These are phyloP conservation scores for Pachydiplax longipennis DNA, from an alignment of 2,888 invertebrate species.

Conservation along the genomic window DNA sequence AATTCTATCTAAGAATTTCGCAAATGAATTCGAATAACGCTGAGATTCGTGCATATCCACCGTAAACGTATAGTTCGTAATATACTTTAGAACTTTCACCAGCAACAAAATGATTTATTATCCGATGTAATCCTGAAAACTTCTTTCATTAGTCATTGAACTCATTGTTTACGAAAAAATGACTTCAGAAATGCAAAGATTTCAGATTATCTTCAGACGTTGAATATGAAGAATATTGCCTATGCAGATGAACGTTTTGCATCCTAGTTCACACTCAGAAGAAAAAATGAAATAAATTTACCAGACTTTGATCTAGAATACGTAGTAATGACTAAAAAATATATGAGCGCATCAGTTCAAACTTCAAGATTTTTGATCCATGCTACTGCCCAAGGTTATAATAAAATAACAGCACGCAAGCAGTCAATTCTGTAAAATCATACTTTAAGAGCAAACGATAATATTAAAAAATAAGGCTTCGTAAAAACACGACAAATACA, in stretches of 20 bases:
- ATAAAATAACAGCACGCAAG: too few species aligned
- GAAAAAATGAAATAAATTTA: too few species aligned
- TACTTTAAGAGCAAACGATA: too few species aligned
- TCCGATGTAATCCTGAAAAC: not conserved
- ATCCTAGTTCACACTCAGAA: too few species aligned
- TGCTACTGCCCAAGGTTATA: too few species aligned
- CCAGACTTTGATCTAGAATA: too few species aligned
- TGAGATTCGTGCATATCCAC: constrained; percentile 38
- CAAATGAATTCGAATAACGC: constrained; percentile 45
- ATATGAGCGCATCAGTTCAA: too few species aligned
- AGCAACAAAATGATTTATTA: not conserved
- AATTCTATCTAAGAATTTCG: constrained; percentile 47
- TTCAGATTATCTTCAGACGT: not conserved
- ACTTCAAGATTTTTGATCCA: too few species aligned
- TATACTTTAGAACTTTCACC: not conserved
- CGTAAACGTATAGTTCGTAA: not conserved
- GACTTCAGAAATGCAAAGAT: not conserved
- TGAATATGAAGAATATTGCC: not conserved
- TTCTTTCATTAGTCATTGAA: not conserved
- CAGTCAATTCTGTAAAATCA: too few species aligned
- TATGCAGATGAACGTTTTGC: too few species aligned
- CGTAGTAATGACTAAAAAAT: too few species aligned
- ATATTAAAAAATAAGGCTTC: too few species aligned
- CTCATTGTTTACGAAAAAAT: not conserved
- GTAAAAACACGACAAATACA: not conserved